These are phyloP conservation scores for Drosophila quinaria DNA, from an alignment of 2,888 invertebrate genomes.

Conservation along the genomic window DNA sequence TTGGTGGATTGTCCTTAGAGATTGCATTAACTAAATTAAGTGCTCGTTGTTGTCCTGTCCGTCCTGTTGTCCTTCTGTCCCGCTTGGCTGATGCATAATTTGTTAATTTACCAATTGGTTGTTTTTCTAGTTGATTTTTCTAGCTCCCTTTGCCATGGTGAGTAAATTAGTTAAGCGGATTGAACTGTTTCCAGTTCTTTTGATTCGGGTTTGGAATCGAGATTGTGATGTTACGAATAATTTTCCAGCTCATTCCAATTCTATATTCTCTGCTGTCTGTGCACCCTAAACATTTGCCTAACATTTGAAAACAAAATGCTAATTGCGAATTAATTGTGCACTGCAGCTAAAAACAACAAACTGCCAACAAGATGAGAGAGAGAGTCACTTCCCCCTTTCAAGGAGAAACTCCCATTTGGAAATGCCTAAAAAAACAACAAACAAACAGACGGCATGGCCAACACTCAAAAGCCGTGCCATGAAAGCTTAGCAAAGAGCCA, in stretches of 20 bases:
- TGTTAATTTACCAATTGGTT: slow-evolving; percentile 75
- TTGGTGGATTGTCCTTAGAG: slow-evolving; percentile 45
- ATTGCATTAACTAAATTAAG: slow-evolving; percentile 79
- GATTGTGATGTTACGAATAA: not conserved
- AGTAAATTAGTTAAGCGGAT: slow-evolving; percentile 74
- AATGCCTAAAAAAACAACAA: slow-evolving; percentile 67
- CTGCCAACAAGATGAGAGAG: slow-evolving; percentile 31
- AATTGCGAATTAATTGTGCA: slow-evolving; percentile 80
- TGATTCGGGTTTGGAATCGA: not conserved
- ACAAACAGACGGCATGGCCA: slow-evolving; percentile 53
- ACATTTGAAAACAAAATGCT: slow-evolving; percentile 68
- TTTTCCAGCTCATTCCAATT: not conserved
- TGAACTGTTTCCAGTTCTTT: slow-evolving; percentile 33
- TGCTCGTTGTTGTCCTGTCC: slow-evolving; percentile 51
- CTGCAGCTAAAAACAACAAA: slow-evolving; percentile 75
- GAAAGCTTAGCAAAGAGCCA: slow-evolving; percentile 76
- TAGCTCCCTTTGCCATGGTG: slow-evolving; percentile 63
- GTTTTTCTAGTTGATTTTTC: slow-evolving; percentile 19
- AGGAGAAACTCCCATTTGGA: slow-evolving; percentile 15
- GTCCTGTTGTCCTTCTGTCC: slow-evolving; percentile 24
- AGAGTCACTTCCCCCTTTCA: not conserved
- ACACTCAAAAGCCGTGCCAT: slow-evolving; percentile 57
- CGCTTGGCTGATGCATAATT: slow-evolving; percentile 66
- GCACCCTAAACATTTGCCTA: slow-evolving; percentile 47
- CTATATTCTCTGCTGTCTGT: not conserved